A percentile compares a stretch with the other conserved stretches of the same genome.
These are phyloP conservation scores for Coelogynopora nodosa DNA, from an alignment of 2,888 invertebrate species.

Conservation along the genomic window DNA sequence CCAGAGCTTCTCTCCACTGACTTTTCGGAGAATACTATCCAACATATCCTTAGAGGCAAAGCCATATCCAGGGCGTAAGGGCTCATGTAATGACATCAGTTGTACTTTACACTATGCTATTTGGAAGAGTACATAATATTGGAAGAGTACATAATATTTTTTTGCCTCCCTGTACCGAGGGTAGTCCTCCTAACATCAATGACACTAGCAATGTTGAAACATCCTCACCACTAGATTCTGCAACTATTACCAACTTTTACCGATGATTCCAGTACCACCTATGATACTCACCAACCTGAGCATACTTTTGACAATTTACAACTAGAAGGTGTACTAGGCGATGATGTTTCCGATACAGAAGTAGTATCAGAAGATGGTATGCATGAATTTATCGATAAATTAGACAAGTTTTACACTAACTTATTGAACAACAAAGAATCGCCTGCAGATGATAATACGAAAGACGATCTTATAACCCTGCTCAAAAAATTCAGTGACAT, in stretches of 20 bases:
- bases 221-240: not conserved
- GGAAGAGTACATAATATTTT: not conserved
- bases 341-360: not conserved
- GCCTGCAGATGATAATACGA: too few species aligned
- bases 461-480: too few species aligned
- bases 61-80: not conserved
- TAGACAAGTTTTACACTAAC: not conserved
- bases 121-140: not conserved
- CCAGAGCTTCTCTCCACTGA: not conserved
- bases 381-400: not conserved
- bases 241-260: not conserved
- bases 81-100: not conserved
- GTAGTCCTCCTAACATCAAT: not conserved
- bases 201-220: slow-evolving; percentile 10
- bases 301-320: not conserved
- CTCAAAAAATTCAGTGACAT: too few species aligned
- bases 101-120: not conserved
- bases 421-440: too few species aligned
- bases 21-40: not conserved
- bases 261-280: not conserved
- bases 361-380: not conserved
- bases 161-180: too few species aligned
- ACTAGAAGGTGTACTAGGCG: not conserved
- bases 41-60: not conserved
- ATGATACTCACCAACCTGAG: not conserved